Evolutionary conservation across 2,113 vertebrate genomes (phyloP).

Genomic region (Guaruba guarouba): DNA sequence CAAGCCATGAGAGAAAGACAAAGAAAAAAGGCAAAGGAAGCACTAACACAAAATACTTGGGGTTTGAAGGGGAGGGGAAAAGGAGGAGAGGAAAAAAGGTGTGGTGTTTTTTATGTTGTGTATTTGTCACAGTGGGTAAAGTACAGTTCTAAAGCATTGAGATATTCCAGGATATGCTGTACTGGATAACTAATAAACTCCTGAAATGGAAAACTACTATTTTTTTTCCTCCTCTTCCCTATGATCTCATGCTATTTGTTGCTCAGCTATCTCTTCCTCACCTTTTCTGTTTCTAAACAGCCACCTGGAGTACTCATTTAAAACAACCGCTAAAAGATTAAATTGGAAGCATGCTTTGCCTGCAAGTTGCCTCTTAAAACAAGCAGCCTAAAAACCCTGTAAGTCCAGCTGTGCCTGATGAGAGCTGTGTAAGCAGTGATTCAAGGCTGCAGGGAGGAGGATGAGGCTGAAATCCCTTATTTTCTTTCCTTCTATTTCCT

Average conservation of each 20-base stretch:
- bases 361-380: neutral
- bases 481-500: neutral
- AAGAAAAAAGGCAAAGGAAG: constrained; percentile 18
- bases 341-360: neutral
- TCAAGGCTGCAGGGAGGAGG: neutral
- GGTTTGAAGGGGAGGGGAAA: neutral
- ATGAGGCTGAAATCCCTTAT: neutral
- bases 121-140: neutral
- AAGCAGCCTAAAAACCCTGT: neutral
- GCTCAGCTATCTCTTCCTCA: neutral
- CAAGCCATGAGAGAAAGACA: neutral
- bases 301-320: neutral
- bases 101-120: neutral
- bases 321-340: neutral
- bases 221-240: neutral
- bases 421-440: neutral
- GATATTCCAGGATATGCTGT: constrained; percentile 10
- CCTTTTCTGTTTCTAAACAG: neutral
- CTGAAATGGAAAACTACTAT: neutral
- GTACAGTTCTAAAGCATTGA: constrained; percentile 43
- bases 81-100: neutral
- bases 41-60: constrained; percentile 28
- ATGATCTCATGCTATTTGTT: neutral
- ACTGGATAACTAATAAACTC: neutral
- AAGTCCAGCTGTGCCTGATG: neutral